Percentiles rank a stretch among this genome's conserved stretches.
phyloP scores from a whole-genome alignment of 2,113 vertebrate species.

The Ploceus nigricollis region DNA sequence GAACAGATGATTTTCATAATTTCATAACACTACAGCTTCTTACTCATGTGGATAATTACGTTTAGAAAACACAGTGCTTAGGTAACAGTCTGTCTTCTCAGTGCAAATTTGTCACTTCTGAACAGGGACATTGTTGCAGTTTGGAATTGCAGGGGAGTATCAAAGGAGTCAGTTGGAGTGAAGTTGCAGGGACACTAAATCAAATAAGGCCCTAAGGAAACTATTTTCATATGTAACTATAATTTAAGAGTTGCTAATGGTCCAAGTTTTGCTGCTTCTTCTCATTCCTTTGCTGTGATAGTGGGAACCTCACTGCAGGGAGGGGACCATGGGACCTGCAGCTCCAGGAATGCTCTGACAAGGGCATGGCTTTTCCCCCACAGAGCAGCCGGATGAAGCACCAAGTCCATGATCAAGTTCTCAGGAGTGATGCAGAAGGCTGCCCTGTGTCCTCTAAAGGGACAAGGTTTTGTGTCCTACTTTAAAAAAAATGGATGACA shows the following conservation, averaged over 20 bases:
- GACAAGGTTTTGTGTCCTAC: not conserved
- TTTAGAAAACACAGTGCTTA: not conserved
- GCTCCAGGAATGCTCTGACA: not conserved
- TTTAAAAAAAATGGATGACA: not conserved
- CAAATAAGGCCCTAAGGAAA: not conserved
- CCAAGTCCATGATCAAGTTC: not conserved
- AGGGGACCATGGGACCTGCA: not conserved
- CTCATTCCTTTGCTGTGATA: not conserved
- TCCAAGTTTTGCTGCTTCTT: not conserved
- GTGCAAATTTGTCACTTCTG: not conserved
- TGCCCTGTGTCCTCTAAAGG: not conserved
- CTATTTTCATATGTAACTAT: not conserved
- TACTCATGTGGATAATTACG: slow-evolving; percentile 26
- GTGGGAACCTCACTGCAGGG: not conserved
- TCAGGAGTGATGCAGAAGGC: not conserved
- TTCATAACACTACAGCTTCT: slow-evolving; percentile 21
- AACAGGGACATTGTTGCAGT: not conserved
- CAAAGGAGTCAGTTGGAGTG: not conserved
- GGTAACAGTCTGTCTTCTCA: not conserved
- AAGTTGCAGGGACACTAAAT: not conserved
- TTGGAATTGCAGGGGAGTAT: not conserved
- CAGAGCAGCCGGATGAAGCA: not conserved
- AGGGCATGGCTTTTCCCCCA: not conserved
- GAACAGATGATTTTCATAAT: slow-evolving; percentile 46
- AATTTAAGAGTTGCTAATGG: not conserved